Conservation (phyloP, 2,888 invertebrate species). For the Willowsia nigromaculata region DNA sequence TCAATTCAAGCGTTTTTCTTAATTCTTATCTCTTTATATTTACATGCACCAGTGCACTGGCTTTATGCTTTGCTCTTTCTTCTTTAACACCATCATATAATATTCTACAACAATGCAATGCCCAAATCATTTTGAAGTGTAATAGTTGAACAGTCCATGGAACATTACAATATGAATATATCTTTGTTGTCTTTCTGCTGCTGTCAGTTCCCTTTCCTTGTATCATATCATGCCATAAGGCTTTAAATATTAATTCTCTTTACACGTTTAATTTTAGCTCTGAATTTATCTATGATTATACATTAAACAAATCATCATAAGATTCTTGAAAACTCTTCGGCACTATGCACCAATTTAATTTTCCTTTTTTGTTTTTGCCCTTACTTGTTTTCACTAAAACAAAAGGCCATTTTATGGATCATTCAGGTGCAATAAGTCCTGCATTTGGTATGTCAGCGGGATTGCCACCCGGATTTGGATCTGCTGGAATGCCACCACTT, state of each 20-base stretch:
- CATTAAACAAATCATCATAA: too few species aligned
- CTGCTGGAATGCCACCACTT: constrained; percentile 82
- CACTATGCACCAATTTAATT: constrained; percentile 34
- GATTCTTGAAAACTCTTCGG: neutral
- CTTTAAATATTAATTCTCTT: too few species aligned
- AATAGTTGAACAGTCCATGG: neutral
- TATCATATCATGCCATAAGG: too few species aligned
- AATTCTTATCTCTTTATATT: neutral
- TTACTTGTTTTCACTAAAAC: constrained; percentile 19
- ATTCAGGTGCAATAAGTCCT: constrained; percentile 89
- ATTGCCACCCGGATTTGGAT: constrained; percentile 81
- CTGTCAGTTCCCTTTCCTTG: too few species aligned
- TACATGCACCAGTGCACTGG: constrained; percentile 47
- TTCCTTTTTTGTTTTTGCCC: constrained; percentile 29
- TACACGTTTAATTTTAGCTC: too few species aligned
- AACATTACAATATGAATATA: neutral
- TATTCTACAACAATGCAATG: neutral
- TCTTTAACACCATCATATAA: neutral
- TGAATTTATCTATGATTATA: too few species aligned
- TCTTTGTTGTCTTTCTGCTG: neutral
- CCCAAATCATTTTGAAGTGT: neutral
- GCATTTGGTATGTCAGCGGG: constrained; percentile 85
- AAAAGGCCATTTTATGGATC: constrained; percentile 72
- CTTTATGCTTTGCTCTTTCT: neutral
- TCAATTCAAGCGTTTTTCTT: constrained; percentile 21